phyloP scores from a whole-genome alignment of 2,888 invertebrate genomes.

The Luperina nickerlii region DNA sequence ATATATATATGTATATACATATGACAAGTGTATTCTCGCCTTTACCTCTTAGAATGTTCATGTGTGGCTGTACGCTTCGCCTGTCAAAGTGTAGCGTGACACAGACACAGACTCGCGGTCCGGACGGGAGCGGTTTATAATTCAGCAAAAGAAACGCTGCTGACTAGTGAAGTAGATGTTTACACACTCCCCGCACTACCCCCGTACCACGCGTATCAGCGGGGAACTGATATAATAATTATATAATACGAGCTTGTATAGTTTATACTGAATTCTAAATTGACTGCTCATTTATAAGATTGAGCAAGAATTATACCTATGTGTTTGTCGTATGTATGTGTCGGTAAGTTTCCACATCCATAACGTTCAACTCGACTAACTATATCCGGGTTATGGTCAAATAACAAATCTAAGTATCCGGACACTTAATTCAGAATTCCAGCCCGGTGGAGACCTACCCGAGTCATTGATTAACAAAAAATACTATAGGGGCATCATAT shows the following conservation, averaged over 20 bases:
- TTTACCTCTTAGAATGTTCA: background rate
- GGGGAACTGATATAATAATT: background rate
- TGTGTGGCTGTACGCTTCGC: slow-evolving; percentile 35
- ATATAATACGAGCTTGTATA: slow-evolving; percentile 4
- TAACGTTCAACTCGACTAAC: background rate
- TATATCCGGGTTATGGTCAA: background rate
- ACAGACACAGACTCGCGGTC: background rate
- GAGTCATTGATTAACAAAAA: background rate
- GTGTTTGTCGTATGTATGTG: background rate
- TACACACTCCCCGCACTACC: background rate
- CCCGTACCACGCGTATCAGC: background rate
- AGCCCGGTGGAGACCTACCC: background rate
- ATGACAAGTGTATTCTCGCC: slow-evolving; percentile 6
- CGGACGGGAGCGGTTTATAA: slow-evolving; percentile 4
- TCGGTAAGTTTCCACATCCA: background rate
- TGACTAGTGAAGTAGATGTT: slow-evolving; percentile 11
- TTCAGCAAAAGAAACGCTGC: slow-evolving; percentile 24
- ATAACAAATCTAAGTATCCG: background rate
- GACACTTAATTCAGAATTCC: background rate
- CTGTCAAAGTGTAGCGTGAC: slow-evolving; percentile 55
- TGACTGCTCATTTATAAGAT: background rate
- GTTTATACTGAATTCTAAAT: slow-evolving; percentile 4
- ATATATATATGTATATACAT: too few relatives aligned
- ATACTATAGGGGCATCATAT: background rate
- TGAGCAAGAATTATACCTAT: too few relatives aligned